phyloP scores from a whole-genome alignment of 2,797 vertebrate species.

The Microctenopoma stevenorrisi region DNA sequence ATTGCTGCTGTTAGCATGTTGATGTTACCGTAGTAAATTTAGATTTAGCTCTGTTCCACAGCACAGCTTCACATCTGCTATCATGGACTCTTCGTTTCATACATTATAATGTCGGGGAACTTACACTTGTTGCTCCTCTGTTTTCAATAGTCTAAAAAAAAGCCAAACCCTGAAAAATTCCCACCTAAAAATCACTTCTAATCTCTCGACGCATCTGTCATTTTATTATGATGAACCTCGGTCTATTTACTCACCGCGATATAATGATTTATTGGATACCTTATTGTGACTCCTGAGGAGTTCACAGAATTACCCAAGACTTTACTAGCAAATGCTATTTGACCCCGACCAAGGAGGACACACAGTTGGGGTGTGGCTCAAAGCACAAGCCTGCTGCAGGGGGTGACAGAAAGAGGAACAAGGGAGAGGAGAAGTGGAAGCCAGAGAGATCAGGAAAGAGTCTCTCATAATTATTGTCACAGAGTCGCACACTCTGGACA shows the following conservation, averaged over 20 bases:
- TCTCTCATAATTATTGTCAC: conserved; percentile 74
- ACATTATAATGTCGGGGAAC: no score
- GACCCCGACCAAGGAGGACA: conserved; percentile 37
- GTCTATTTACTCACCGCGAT: background rate
- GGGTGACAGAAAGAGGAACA: conserved; percentile 35
- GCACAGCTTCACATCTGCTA: no score
- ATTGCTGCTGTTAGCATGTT: no score
- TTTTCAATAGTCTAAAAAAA: no score
- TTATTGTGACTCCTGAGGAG: background rate
- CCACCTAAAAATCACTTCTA: no score
- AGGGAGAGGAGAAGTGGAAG: conserved; percentile 42
- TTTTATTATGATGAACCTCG: background rate
- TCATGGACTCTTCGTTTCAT: no score
- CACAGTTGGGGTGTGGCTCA: conserved; percentile 43
- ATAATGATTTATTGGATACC: background rate
- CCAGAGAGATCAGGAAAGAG: conserved; percentile 54
- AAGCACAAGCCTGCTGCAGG: conserved; percentile 31
- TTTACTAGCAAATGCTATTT: conserved; percentile 34
- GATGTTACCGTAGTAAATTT: no score
- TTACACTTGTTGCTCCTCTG: no score
- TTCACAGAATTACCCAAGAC: conserved; percentile 22
- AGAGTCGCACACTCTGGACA: conserved; percentile 61
- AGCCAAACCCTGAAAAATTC: no score
- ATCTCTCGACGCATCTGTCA: no score
- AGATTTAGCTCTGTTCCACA: no score